Evolutionary conservation across 1,140 invertebrate genomes (phyloP).

Genomic region (Periplaneta americana): DNA sequence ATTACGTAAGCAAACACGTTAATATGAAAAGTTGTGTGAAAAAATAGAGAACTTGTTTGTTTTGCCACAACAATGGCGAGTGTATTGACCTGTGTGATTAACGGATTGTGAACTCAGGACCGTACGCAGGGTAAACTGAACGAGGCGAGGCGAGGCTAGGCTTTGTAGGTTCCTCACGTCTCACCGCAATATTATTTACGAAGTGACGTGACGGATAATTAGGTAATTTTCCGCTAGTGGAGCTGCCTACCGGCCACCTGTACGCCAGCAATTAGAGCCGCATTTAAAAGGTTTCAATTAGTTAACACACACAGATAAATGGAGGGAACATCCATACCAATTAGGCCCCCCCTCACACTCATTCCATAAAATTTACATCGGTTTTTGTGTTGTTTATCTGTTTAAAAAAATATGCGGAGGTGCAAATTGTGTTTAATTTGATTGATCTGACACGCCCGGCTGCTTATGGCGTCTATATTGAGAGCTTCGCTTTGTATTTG

Average conservation of each 20-base stretch:
- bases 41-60: not conserved
- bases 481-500: not conserved
- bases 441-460: not conserved
- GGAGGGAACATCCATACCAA: not conserved
- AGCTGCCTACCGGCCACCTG: not conserved
- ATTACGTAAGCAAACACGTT: too few relatives aligned
- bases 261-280: not conserved
- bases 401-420: not conserved
- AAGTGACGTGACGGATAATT: not conserved
- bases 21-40: not conserved
- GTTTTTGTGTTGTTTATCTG: not conserved
- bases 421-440: not conserved
- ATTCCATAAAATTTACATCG: not conserved
- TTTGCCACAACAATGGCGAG: not conserved
- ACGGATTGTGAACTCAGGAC: too few relatives aligned
- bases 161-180: too few relatives aligned
- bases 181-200: not conserved
- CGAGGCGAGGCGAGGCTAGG: too few relatives aligned
- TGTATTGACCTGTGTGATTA: not conserved
- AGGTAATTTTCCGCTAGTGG: not conserved
- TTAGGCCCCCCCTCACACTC: too few relatives aligned
- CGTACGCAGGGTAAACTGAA: too few relatives aligned
- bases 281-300: not conserved
- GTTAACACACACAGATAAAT: not conserved
- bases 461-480: not conserved